phyloP scores from a whole-genome alignment of 1,140 invertebrate species.

The Eufriesea mexicana region DNA sequence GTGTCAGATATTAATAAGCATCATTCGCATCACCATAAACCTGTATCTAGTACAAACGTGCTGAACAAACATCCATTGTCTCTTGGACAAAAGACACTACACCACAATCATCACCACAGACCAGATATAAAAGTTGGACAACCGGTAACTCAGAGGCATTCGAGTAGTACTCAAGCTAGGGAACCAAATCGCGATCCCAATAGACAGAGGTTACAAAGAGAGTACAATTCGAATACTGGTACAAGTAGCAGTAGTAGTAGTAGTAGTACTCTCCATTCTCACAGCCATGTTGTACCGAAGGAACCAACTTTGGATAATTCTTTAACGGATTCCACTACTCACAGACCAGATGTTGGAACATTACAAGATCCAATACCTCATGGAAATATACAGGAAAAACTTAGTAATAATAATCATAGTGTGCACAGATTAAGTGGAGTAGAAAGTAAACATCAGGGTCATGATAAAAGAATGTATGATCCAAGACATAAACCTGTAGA shows the following conservation, averaged over 20 bases:
- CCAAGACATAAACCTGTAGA: conserved; percentile 69
- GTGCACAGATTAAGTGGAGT: conserved; percentile 55
- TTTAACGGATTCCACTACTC: conserved; percentile 38
- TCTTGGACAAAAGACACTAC: conserved; percentile 68
- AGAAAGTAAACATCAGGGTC: conserved; percentile 62
- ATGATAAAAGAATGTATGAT: conserved; percentile 69
- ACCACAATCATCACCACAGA: conserved; percentile 79
- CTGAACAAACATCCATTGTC: conserved; percentile 70
- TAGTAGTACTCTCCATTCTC: conserved; percentile 40
- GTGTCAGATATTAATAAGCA: conserved; percentile 69
- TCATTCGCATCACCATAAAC: conserved; percentile 75
- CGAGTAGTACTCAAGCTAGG: conserved; percentile 56
- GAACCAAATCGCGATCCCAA: conserved; percentile 66
- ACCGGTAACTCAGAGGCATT: conserved; percentile 70
- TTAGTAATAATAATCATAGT: conserved; percentile 70
- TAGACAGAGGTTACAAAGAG: conserved; percentile 72
- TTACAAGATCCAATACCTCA: conserved; percentile 55
- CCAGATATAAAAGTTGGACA: conserved; percentile 74
- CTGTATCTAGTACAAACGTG: conserved; percentile 57
- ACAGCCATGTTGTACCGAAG: conserved; percentile 49
- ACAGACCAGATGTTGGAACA: conserved; percentile 32
- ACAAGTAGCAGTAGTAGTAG: conserved; percentile 33
- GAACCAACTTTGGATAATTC: conserved; percentile 34
- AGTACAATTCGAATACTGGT: conserved; percentile 61
- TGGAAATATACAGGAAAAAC: conserved; percentile 66